Evolutionary conservation across 2,797 vertebrate species (phyloP), one percentile per base, ranked within the genome.

Genomic region (Harpagifer antarcticus): DNA sequence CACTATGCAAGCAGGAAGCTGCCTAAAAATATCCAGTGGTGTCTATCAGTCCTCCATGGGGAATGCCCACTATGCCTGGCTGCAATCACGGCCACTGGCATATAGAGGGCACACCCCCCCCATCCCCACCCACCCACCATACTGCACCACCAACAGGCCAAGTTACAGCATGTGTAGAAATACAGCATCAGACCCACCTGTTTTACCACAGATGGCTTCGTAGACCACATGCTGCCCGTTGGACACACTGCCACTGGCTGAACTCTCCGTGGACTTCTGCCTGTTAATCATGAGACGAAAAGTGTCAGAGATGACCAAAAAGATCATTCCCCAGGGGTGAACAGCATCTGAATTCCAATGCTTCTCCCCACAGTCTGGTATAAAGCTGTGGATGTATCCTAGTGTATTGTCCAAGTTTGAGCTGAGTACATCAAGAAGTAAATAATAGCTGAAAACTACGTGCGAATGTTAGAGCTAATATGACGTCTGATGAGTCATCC

Each of bases 181-280:
- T 68, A 78, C 60, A 73, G 59, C 72, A 72, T 72, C 79, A 77
- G 76, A 94, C 95, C 96, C 84, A 98, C 97, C 96, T 96, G 95
- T 88, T 87, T 95, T 93, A 85, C 90, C 86, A 62, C 94, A 88
- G 69, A 94, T 83, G 81, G 94, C 91, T 83, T 96, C 91, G 70
- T 92, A 95, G 86, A 95, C 89, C 72, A 91, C 78, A 62, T 92
- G 89, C 68, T 91, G 92, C 85, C 92, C 77, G 81, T 81, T 91
- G 89, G 91, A 93, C 89, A 92, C 88, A 58, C 92, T 83, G 88
- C 90, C 91, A 0, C 89, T 86, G 84, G 90, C 91, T 67, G 94
- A 94, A 85, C 90, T 94, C 89, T 96, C 96, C n/a, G 85, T 10
- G 19, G 95, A 93, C 54, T 88, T 79, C 84, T 91, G 94, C 91